Base-by-base conservation (phyloP, 2,797 vertebrate genomes). In the Cyprinodon diabolis region DNA sequence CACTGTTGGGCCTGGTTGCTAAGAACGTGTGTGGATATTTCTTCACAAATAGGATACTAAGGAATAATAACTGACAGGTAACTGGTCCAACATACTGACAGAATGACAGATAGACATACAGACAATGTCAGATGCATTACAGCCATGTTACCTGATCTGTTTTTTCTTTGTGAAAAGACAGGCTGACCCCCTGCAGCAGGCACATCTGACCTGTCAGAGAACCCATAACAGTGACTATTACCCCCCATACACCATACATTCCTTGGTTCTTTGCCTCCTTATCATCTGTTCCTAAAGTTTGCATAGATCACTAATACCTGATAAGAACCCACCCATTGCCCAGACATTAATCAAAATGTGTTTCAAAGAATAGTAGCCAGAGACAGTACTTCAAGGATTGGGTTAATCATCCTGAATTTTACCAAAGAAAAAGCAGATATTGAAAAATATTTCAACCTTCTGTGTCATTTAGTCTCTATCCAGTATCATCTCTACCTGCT, bases 61-160 rank as follows among this genome's bases (percentile, higher is more conserved):
- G 79, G 72, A 76, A 79, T 85, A 85, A 76, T 89, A 89, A 91
- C 72, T 92, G 93, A 92, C 87, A 91, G 76, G 77, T 86, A 88
- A 86, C 90, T 77, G 90, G 45, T 82, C 54, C 74, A 48, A 74
- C 79, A 79, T 68, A 68, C 66, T 58, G 79, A 85, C 57, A 79
- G 77, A 81, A 76, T 86, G 88, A 91, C 72, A 75, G 74, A 74
- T 13, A 78, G 83, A 89, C 78, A 77, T 71, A 81, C 60, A 2
- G 78, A 84, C 81, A 90, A 73, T 79, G 79, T 78, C 76, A 81
- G 72, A 66, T 80, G 70, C 80, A 86, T 86, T 84, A 82, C 74
- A 78, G 78, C 40, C 67, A 45, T 77, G 90, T 86, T 81, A 91
- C 87, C 75, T 56, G 89, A 91, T 91, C 78, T 23, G 55, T 40